Percentiles rank a stretch among this genome's conserved stretches.
Evolutionary conservation across 2,797 vertebrate species (phyloP).

Genomic region (Phalloptychus januarius): DNA sequence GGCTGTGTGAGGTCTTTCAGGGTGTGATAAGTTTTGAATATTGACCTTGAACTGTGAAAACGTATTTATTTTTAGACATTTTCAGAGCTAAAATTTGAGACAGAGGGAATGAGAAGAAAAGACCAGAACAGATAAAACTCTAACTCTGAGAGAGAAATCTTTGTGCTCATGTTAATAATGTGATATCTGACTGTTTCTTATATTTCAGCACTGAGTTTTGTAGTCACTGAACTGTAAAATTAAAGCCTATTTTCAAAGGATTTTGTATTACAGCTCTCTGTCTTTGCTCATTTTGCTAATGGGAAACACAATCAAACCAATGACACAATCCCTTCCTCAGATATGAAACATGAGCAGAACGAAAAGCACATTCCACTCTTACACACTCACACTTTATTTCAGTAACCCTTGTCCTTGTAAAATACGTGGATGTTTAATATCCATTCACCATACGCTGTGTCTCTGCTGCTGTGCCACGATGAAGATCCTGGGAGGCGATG

Average conservation of each 20-base stretch:
- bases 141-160: background rate
- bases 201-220: background rate
- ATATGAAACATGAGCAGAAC: background rate
- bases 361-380: background rate
- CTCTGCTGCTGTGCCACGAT: constrained; percentile 15
- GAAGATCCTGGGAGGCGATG: constrained; percentile 18
- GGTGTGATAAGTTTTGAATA: too few relatives aligned
- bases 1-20: background rate
- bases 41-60: background rate
- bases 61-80: background rate
- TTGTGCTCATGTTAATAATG: background rate
- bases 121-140: background rate
- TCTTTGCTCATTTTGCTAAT: background rate
- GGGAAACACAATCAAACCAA: background rate
- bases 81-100: background rate
- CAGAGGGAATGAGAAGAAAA: background rate
- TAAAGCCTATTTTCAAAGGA: constrained; percentile 7
- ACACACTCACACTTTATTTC: background rate
- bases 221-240: background rate
- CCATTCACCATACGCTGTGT: constrained; percentile 3
- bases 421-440: constrained; percentile 41
- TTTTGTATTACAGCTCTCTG: background rate
- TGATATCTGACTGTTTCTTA: constrained; percentile 3
- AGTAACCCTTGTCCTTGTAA: background rate
- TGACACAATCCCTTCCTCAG: background rate